Evolutionary conservation across 2,113 vertebrate genomes (phyloP), one percentile per base, ranked within the genome.

Genomic region (Plotosus lineatus): DNA sequence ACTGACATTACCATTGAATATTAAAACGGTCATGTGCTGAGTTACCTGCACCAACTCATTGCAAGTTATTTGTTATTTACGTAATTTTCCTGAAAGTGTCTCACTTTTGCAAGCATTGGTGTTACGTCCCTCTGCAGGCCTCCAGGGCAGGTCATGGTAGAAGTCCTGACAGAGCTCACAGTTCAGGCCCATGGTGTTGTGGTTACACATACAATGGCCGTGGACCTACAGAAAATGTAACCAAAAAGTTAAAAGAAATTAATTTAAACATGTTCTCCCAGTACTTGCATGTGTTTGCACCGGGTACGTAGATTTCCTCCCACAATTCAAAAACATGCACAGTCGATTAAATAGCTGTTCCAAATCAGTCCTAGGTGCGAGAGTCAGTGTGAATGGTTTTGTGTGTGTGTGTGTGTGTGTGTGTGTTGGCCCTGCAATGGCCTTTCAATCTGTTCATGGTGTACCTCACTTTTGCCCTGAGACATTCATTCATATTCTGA

Each of bases 141-240:
- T 94, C 98, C 98, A 99, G 2, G 97, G 97, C 60, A 97, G 88
- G 61, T 99, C 96, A 0, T 98, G 96, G 88, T 98, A 94, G 88
- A 99, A 99, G 77, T 98, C 95, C 92, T 96, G 90, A 88, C 98
- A 99, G 84, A 88, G 90, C 50, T 99, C 98, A 88, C 97, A 99
- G 91, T 99, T 99, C 80, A 99, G 89, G 56, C 98, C 98, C 90
- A 94, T 96, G 1, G 97, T 99, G 87, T 98, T 96, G 89, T 99
- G 98, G 81, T 96, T 96, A 85, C 98, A 99, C 95, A 97, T 95
- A 88, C 98, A 99, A 87, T 96, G 96, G 3, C 98, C 98, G 0
- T 98, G 97, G 61, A 99, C 98, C 98, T 99, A 84, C 17, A 73
- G 87, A 75, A 60, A 68, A 77, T 79, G 33, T n/a, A 53, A 36